A percentile compares a stretch with the other conserved stretches of the same genome.
Conservation (phyloP, 2,113 vertebrate species). For the Notiomystis cincta region DNA sequence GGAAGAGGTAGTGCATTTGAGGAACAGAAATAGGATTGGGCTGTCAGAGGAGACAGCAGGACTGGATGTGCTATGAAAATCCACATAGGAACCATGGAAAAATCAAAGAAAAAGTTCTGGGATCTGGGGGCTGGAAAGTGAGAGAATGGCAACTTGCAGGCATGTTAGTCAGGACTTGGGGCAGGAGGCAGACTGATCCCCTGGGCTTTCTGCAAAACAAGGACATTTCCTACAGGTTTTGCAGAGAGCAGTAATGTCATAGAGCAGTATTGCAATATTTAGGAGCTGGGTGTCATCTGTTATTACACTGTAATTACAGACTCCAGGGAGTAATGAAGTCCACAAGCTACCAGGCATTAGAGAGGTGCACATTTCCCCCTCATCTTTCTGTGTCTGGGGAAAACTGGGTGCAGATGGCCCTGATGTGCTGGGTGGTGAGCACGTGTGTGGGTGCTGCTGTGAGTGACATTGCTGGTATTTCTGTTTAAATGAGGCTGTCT, state of each 20-base stretch:
- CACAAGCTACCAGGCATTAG: neutral
- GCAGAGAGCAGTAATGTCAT: neutral
- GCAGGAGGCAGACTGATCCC: neutral
- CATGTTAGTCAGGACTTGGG: neutral
- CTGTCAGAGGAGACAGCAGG: neutral
- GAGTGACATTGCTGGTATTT: neutral
- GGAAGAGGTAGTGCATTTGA: neutral
- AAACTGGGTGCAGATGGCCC: neutral
- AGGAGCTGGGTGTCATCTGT: neutral
- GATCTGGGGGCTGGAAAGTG: neutral
- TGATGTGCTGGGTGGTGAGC: neutral
- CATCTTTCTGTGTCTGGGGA: neutral
- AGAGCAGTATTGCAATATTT: neutral
- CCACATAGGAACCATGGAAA: neutral
- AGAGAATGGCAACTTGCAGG: neutral
- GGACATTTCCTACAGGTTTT: neutral
- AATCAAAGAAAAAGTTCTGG: slow-evolving; percentile 1
- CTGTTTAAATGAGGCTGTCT: neutral
- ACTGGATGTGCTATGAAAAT: neutral
- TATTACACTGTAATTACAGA: neutral
- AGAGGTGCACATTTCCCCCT: neutral
- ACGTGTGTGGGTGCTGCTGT: neutral
- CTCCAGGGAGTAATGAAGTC: neutral
- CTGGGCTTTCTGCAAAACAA: neutral
- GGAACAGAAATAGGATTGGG: neutral